Percentiles rank a stretch among this genome's conserved stretches.
phyloP scores from a whole-genome alignment of 2,888 invertebrate species.

The Leistus spinibarbis region DNA sequence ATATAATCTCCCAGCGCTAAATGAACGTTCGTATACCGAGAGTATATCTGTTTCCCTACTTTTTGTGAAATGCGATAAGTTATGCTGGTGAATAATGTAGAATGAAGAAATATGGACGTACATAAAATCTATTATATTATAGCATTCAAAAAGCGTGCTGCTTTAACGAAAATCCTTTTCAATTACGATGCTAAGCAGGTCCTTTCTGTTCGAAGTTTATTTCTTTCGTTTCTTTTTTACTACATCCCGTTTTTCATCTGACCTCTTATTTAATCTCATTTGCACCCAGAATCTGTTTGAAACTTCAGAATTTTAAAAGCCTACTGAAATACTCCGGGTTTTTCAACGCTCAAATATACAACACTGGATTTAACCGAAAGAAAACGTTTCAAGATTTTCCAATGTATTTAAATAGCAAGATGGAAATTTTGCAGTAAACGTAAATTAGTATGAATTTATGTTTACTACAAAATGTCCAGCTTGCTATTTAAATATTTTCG shows the following conservation, averaged over 20 bases:
- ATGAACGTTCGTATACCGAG: too few species aligned
- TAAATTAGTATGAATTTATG: not conserved
- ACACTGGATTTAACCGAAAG: not conserved
- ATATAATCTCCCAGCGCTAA: too few species aligned
- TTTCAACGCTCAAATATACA: not conserved
- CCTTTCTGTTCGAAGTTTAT: not conserved
- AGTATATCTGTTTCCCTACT: too few species aligned
- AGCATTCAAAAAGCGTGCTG: too few species aligned
- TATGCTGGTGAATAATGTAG: too few species aligned
- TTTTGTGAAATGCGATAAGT: too few species aligned
- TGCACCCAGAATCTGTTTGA: conserved; percentile 2
- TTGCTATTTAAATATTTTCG: not conserved
- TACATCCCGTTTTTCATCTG: not conserved
- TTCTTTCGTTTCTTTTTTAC: not conserved
- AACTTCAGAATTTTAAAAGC: not conserved
- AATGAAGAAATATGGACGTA: not conserved
- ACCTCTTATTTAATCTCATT: conserved; percentile 34
- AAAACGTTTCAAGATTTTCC: not conserved
- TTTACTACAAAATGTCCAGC: not conserved
- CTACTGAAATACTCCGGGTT: not conserved
- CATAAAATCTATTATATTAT: not conserved
- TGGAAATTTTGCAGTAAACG: not conserved
- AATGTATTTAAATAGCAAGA: not conserved
- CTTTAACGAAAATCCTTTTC: not conserved
- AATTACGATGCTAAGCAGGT: not conserved